These are phyloP conservation scores for Limnephilus lunatus DNA, from an alignment of 2,888 invertebrate genomes.

Conservation along the genomic window DNA sequence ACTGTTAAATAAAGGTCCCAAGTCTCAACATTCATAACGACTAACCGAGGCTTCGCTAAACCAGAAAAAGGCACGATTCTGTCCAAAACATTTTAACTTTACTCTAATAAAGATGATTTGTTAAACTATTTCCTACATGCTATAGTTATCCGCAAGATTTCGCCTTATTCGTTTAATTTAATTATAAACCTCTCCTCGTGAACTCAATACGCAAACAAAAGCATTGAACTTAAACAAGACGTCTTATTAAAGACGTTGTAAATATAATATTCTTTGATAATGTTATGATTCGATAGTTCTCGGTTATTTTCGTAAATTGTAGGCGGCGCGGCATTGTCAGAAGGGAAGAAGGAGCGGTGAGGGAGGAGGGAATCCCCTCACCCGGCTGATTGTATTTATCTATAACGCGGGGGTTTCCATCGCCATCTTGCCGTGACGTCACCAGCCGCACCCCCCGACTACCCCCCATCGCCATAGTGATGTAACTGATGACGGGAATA, in stretches of 20 bases:
- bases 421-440: constrained; percentile 44
- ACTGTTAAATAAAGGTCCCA: not conserved
- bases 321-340: not conserved
- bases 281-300: not conserved
- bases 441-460: not conserved
- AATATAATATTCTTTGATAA: not conserved
- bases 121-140: not conserved
- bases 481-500: constrained; percentile 56
- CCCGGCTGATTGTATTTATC: constrained; percentile 10
- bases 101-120: too few relatives aligned
- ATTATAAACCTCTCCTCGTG: not conserved
- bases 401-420: constrained; percentile 16
- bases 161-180: not conserved
- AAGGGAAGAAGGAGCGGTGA: not conserved
- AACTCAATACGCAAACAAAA: not conserved
- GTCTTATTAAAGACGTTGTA: not conserved
- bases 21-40: not conserved
- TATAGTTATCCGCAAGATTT: not conserved
- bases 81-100: too few relatives aligned
- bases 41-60: not conserved
- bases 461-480: constrained; percentile 11
- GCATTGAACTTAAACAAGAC: not conserved
- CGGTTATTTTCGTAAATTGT: not conserved
- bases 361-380: not conserved
- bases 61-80: not conserved